phyloP scores from a whole-genome alignment of 2,888 invertebrate genomes.

The Mythimna albipuncta region DNA sequence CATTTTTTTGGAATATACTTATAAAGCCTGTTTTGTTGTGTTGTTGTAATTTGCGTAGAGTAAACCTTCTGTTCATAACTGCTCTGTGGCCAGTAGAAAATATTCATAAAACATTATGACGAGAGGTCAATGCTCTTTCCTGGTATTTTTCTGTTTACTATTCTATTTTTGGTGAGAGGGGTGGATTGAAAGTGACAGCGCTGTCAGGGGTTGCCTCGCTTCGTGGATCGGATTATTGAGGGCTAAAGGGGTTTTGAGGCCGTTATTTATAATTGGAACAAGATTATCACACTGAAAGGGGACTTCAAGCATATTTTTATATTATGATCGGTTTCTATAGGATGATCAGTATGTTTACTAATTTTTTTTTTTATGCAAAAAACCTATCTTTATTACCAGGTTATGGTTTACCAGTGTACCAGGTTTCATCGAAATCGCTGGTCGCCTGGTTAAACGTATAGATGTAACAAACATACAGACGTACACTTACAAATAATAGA shows the following conservation, averaged over 20 bases:
- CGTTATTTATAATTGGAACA: conserved; percentile 28
- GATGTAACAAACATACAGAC: too few species aligned
- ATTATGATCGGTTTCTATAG: too few species aligned
- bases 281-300: neutral
- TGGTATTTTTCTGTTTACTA: conserved; percentile 43
- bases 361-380: too few species aligned
- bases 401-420: too few species aligned
- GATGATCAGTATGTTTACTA: too few species aligned
- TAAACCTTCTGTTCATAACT: neutral
- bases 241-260: conserved; percentile 3
- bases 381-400: too few species aligned
- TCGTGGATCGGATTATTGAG: conserved; percentile 20
- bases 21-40: neutral
- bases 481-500: too few species aligned
- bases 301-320: neutral
- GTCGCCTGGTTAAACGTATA: too few species aligned
- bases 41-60: neutral
- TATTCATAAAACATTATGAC: conserved; percentile 62
- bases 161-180: conserved; percentile 46
- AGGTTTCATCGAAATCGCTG: too few species aligned
- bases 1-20: neutral
- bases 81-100: conserved; percentile 31
- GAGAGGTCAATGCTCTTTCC: conserved; percentile 43
- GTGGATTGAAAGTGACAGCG: conserved; percentile 49
- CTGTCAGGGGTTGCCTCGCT: conserved; percentile 39